Percentiles rank a stretch among this genome's conserved stretches.
Evolutionary conservation across 1,140 invertebrate genomes (phyloP).

Genomic region (Hyles euphorbiae): DNA sequence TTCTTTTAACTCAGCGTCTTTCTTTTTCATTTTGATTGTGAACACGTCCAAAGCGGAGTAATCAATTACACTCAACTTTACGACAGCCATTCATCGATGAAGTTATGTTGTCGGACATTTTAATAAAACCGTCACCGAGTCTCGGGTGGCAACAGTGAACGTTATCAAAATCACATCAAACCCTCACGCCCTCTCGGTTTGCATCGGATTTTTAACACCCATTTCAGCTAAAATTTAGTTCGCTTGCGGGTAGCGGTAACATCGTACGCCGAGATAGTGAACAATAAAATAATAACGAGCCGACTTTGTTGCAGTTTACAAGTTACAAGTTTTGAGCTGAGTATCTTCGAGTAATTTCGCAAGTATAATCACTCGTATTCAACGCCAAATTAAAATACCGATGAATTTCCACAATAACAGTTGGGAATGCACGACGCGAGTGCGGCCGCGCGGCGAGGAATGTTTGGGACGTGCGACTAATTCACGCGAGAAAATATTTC

Average conservation of each 20-base stretch:
- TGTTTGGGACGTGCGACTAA: constrained; percentile 51
- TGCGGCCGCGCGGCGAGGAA: constrained; percentile 41
- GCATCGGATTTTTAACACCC: constrained; percentile 44
- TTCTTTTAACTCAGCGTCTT: constrained; percentile 20
- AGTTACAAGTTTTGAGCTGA: constrained; percentile 24
- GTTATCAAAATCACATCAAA: constrained; percentile 55
- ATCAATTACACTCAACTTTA: constrained; percentile 35
- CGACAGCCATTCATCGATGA: constrained; percentile 31
- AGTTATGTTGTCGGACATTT: constrained; percentile 27
- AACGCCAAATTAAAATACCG: constrained; percentile 36
- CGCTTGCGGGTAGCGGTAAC: constrained; percentile 30
- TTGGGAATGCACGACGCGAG: constrained; percentile 32
- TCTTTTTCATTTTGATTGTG: constrained; percentile 18
- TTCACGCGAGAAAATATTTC: constrained; percentile 59
- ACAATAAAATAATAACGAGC: constrained; percentile 42
- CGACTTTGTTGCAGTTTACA: constrained; percentile 30
- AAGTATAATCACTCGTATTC: constrained; percentile 1
- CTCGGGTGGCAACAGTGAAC: constrained; percentile 15
- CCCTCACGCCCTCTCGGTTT: constrained; percentile 25
- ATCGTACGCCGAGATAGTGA: constrained; percentile 24
- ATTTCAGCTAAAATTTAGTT: constrained; percentile 45
- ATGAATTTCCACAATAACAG: constrained; percentile 25
- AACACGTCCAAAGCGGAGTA: constrained; percentile 12
- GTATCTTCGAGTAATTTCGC: constrained; percentile 26
- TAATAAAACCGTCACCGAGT: constrained; percentile 35